Evolutionary conservation across 2,113 vertebrate species (phyloP).

Genomic region (Tichodroma muraria): DNA sequence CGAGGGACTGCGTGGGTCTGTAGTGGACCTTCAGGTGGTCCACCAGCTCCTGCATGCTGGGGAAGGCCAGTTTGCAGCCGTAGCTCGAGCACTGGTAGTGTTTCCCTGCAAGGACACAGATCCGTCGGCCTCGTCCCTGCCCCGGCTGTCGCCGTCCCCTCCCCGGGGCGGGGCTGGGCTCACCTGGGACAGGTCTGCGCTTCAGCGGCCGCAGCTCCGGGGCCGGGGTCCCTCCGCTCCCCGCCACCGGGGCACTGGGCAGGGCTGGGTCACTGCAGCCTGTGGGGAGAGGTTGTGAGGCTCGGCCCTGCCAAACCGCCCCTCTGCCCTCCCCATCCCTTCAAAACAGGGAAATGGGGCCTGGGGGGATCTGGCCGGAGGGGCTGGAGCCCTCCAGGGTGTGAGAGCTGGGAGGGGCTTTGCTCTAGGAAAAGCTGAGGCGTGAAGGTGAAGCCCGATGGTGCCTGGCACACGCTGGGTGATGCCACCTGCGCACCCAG

Average conservation of each 20-base stretch:
- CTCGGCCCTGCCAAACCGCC: background rate
- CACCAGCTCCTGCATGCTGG: constrained; percentile 73
- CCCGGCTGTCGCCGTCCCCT: background rate
- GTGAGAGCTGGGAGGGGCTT: background rate
- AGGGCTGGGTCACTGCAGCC: background rate
- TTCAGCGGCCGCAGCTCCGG: constrained; percentile 46
- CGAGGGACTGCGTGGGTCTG: constrained; percentile 75
- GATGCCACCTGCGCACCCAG: accelerated
- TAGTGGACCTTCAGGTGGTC: constrained; percentile 75
- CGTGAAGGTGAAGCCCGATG: background rate
- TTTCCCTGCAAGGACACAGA: constrained; percentile 61
- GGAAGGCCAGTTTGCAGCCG: constrained; percentile 73
- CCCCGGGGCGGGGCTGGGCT: background rate
- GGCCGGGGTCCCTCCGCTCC: background rate
- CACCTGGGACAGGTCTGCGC: constrained; percentile 48
- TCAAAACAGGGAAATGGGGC: accelerated
- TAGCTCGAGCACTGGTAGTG: constrained; percentile 74
- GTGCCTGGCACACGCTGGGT: accelerated
- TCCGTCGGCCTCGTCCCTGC: background rate
- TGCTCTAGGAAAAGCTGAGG: background rate
- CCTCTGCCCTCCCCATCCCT: background rate
- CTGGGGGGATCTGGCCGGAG: background rate
- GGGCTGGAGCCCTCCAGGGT: background rate
- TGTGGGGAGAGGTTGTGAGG: background rate
- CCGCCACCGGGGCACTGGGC: background rate